Base-by-base conservation (phyloP, 1,140 invertebrate species). In the Sogatella furcifera region DNA sequence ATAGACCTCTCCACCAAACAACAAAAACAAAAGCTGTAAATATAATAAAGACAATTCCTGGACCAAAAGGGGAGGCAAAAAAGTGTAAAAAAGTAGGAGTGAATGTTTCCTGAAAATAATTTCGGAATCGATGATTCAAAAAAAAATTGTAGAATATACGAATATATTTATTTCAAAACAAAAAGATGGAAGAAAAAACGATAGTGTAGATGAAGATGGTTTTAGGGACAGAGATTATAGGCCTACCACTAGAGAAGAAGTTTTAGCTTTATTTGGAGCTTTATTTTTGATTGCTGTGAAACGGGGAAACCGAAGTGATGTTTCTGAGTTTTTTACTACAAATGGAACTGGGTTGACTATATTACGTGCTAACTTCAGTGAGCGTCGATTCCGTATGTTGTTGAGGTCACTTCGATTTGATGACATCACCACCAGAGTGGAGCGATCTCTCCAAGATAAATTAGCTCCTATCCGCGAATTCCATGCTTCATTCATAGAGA, bases 21-120 rank as follows among this genome's bases (percentile, higher is more conserved):
- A 24, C 52, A 24, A 54, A 54, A 54, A 54, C 52, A 54, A 54
- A 54, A 54, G 28, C 28, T 21, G 21, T 24, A 54, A 52, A 54
- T 31, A 54, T 21, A 54, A 28, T 54, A 5, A 54, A 19, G 24
- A 15, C 22, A 21, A 15, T 54, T 54, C 52, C 52, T 24, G 52
- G 52, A 22, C 52, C 17, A 24, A 54, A 54, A 31, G 19, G 52
- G n/a, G n/a, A 21, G 21, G 21, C 19, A 24, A 19, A 5, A 54
- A 24, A 54, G 52, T 19, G 24, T 24, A 55, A 55, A n/a, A n/a
- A 17, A 55, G 21, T 21, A 28, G n/a, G 53, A 15, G 21, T 24
- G n/a, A 24, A 28, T 28, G 21, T 55, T 55, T 55, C n/a, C 21
- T 17, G 21, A 49, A 44, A 49, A 22, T 49, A 49, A 49, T 19